Conservation (phyloP, 2,797 vertebrate species). For the Fundulus diaphanus region DNA sequence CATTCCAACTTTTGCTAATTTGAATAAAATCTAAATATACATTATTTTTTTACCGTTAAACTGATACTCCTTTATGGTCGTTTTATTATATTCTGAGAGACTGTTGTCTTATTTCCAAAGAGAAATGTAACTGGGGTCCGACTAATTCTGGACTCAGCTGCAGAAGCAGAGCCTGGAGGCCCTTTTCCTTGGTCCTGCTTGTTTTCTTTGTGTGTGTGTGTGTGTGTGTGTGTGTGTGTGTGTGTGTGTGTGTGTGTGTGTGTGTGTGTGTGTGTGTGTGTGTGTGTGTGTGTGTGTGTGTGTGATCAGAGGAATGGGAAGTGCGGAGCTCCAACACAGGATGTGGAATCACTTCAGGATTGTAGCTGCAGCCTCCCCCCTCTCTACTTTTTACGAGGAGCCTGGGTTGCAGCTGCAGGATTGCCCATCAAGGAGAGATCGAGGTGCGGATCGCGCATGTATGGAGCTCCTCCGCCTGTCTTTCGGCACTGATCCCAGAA, state of each 20-base stretch:
- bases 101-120: neutral
- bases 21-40: neutral
- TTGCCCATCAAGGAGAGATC: constrained; percentile 35
- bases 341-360: constrained; percentile 64
- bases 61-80: too few species aligned
- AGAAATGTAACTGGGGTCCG: neutral
- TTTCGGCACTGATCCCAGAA: constrained; percentile 9
- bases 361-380: constrained; percentile 29
- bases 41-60: neutral
- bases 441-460: constrained; percentile 1
- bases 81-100: neutral
- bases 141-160: neutral
- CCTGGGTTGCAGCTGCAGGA: constrained; percentile 27
- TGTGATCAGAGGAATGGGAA: constrained; percentile 73
- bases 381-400: neutral
- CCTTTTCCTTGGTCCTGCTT: neutral
- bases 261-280: too few species aligned
- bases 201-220: constrained; percentile 33
- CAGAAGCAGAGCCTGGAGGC: neutral
- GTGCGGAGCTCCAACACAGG: constrained; percentile 68
- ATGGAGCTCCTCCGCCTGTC: constrained; percentile 16
- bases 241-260: too few species aligned
- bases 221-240: too few species aligned
- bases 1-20: neutral
- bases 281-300: too few species aligned